Base-by-base conservation (phyloP, 2,888 invertebrate species). In the Ochropleura leucogaster region DNA sequence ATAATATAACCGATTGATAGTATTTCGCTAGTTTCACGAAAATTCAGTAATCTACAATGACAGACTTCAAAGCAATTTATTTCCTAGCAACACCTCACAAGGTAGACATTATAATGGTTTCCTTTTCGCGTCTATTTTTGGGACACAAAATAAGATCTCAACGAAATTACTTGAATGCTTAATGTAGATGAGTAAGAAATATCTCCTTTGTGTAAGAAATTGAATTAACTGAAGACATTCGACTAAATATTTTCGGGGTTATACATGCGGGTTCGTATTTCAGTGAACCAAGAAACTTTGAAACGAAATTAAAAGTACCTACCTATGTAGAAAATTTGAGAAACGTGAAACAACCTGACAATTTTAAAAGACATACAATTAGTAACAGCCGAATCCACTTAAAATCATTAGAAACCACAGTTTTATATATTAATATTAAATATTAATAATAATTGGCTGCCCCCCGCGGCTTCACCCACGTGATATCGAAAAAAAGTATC, bases 231-330 rank as follows among this genome's bases (percentile, higher is more conserved):
- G 44, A 65, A 77, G 73, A 77, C 64, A 65, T 85, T 10, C 20
- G 51, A 72, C 69, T 85, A 66, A 83, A 79, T 83, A 82, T 85
- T 79, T 74, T 79, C n/a, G 46, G 14, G 40, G 16, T 12, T 79
- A 82, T 49, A 65, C 63, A 66, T 67, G 55, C 65, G 62, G 40
- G 62, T 63, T 65, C 65, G 47, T 66, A 83, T 79, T 74, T 79
- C 63, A 59, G 57, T 71, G 57, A 72, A 71, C 65, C 6, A 44
- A 16, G 47, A 62, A 64, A 64, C 63, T 16, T n/a, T 18, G 20
- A 67, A 74, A 64, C 42, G 65, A 72, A 73, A 63, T 63, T 74
- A 59, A 46, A 72, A 49, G 57, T 66, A n/a, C 12, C 6, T 66
- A n/a, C 12, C 6, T 6, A 57, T 70, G 67, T 68, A 14, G 46